These are phyloP conservation scores for Lepus americanus DNA, from an alignment of 2,113 vertebrate genomes.

Conservation along the genomic window DNA sequence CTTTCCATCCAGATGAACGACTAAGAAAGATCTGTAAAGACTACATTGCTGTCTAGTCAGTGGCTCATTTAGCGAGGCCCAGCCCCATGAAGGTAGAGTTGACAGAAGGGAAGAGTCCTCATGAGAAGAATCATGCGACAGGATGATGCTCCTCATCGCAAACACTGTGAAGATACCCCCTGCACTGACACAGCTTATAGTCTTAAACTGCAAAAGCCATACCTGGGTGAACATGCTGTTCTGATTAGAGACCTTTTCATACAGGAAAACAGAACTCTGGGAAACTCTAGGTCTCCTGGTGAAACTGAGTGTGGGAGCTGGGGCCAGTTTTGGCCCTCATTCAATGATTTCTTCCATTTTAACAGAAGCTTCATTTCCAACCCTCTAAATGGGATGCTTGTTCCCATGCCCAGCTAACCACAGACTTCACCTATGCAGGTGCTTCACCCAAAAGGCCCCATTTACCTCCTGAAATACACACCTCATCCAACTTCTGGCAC, in stretches of 20 bases:
- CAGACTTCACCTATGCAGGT: background rate
- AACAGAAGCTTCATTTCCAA: background rate
- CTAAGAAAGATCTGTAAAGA: background rate
- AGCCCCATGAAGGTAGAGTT: fast-evolving
- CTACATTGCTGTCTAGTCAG: fast-evolving
- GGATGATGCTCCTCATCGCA: background rate
- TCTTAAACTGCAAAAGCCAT: background rate
- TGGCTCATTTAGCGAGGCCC: background rate
- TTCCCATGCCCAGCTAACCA: background rate
- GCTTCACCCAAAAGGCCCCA: background rate
- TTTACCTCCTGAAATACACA: background rate
- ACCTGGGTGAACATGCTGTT: background rate
- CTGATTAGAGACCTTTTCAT: background rate
- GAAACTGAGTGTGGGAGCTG: background rate
- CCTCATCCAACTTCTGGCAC: background rate
- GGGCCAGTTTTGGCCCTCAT: background rate
- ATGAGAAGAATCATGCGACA: background rate
- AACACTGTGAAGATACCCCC: background rate
- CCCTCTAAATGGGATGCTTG: background rate
- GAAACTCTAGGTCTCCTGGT: background rate
- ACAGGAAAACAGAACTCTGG: background rate
- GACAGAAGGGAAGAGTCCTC: background rate
- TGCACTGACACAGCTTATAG: background rate
- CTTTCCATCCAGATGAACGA: no score
- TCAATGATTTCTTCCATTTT: background rate